Percentiles rank a stretch among this genome's conserved stretches.
These are phyloP conservation scores for Lagopus leucura DNA, from an alignment of 2,113 vertebrate genomes.

Conservation along the genomic window DNA sequence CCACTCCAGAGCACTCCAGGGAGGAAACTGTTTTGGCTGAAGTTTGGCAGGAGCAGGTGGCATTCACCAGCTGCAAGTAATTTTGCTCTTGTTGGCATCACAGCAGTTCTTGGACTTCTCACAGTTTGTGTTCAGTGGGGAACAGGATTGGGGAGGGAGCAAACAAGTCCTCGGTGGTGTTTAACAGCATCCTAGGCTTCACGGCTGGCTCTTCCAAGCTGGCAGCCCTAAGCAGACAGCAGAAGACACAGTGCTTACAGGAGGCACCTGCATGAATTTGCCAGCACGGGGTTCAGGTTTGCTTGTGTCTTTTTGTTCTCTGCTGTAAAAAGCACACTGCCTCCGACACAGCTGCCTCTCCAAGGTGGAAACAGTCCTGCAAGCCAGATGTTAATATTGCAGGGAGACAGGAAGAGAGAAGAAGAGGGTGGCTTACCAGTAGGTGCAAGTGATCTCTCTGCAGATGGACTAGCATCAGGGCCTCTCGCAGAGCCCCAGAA, in stretches of 20 bases:
- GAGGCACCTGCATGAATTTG: neutral
- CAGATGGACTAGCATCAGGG: neutral
- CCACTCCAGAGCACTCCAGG: constrained; percentile 23
- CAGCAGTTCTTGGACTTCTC: constrained; percentile 34
- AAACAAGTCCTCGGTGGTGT: neutral
- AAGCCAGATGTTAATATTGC: neutral
- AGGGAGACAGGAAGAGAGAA: neutral
- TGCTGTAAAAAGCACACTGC: neutral
- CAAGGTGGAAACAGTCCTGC: neutral
- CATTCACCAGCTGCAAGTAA: constrained; percentile 71
- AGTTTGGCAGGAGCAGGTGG: constrained; percentile 73
- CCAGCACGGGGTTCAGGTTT: neutral
- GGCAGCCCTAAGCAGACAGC: constrained; percentile 4
- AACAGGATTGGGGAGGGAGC: neutral
- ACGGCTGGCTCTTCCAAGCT: constrained; percentile 15
- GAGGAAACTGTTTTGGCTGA: constrained; percentile 71
- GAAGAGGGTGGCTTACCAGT: neutral
- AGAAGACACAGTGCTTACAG: neutral
- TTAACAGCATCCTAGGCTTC: constrained; percentile 30
- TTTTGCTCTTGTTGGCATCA: constrained; percentile 65
- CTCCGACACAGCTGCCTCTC: constrained; percentile 31
- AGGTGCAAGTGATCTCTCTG: neutral
- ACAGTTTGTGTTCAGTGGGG: constrained; percentile 12
- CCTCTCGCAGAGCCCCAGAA: neutral
- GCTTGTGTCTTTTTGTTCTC: neutral